A percentile compares a stretch with the other conserved stretches of the same genome.
phyloP scores from a whole-genome alignment of 2,888 invertebrate genomes.

The Callinectes sapidus region DNA sequence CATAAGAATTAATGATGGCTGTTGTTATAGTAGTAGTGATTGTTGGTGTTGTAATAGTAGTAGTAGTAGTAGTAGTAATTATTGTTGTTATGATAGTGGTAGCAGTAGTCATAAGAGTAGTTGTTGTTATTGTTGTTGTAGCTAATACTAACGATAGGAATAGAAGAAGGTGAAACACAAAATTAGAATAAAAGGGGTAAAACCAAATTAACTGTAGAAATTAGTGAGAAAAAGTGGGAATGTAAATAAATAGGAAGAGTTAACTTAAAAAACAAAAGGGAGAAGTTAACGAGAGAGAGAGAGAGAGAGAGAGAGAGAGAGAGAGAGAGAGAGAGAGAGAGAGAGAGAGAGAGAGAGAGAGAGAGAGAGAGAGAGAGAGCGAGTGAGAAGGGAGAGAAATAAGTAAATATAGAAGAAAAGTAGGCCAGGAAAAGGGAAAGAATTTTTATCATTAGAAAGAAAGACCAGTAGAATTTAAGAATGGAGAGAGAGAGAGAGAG shows the following conservation, averaged over 20 bases:
- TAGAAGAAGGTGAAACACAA: not conserved
- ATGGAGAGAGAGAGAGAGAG: not conserved
- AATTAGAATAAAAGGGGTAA: not conserved
- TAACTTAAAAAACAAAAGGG: not conserved
- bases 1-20: not conserved
- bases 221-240: not conserved
- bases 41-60: not conserved
- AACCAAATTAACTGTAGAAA: not conserved
- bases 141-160: not conserved
- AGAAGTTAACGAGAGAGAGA: not conserved
- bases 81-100: no score
- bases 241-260: not conserved
- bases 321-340: slow-evolving; percentile 1
- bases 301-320: slow-evolving; percentile 1
- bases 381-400: not conserved
- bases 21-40: not conserved
- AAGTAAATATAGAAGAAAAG: not conserved
- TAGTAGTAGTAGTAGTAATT: not conserved
- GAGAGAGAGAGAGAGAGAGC: not conserved
- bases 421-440: not conserved
- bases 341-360: not conserved
- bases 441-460: not conserved
- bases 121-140: no score
- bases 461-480: not conserved
- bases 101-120: not conserved